phyloP scores from a whole-genome alignment of 2,888 invertebrate species.

The Melieria omissa region DNA sequence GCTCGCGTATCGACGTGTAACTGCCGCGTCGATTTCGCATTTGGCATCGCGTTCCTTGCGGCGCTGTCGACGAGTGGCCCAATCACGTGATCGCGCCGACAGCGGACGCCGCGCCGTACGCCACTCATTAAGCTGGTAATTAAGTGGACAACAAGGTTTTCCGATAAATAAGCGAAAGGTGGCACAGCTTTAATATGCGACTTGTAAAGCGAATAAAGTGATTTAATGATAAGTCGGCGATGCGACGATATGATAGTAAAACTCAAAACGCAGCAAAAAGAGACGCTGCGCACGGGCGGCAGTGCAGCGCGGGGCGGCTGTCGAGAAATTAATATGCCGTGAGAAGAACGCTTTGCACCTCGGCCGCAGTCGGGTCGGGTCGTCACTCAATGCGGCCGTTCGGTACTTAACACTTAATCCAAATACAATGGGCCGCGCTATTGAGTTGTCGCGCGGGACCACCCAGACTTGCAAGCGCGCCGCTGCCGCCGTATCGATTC shows the following conservation, averaged over 20 bases:
- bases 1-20: background rate
- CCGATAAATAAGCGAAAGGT: background rate
- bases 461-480: slow-evolving; percentile 13
- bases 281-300: background rate
- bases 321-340: too few relatives aligned
- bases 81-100: slow-evolving; percentile 22
- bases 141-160: slow-evolving; percentile 13
- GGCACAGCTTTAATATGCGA: background rate
- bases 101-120: background rate
- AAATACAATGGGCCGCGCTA: slow-evolving; percentile 11
- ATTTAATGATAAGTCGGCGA: background rate
- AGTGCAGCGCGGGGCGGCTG: too few relatives aligned
- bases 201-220: slow-evolving; percentile 3
- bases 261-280: background rate
- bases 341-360: too few relatives aligned
- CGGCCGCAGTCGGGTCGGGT: too few relatives aligned
- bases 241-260: background rate
- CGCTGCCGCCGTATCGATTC: slow-evolving; percentile 31
- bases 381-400: too few relatives aligned
- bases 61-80: background rate
- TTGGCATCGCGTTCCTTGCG: background rate
- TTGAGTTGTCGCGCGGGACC: slow-evolving; percentile 18
- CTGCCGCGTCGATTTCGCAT: background rate
- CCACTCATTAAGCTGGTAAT: slow-evolving; percentile 23
- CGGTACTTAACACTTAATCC: slow-evolving; percentile 29